Conservation (phyloP, 2,797 vertebrate genomes). For the Euphonia xanthogaster region DNA sequence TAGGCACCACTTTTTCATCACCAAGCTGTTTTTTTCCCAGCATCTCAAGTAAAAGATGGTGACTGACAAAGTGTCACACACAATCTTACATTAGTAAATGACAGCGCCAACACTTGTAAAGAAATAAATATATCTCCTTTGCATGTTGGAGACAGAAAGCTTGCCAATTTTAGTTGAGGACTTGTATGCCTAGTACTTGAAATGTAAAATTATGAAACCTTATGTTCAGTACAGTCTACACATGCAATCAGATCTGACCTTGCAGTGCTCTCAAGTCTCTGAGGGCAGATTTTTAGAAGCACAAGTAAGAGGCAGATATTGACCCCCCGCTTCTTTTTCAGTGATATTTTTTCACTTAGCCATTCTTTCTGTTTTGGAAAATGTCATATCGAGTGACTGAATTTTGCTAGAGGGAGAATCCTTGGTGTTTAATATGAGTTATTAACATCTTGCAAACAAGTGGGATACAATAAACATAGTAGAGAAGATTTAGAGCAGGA, state of each 20-base stretch:
- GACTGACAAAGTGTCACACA: not conserved
- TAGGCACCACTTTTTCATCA: not conserved
- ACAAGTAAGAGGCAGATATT: not conserved
- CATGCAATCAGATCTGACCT: not conserved
- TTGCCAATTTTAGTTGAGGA: not conserved
- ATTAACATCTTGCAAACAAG: not conserved
- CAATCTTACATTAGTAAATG: not conserved
- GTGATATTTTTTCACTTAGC: not conserved
- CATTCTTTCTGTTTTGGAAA: not conserved
- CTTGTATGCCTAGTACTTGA: not conserved
- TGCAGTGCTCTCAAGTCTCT: not conserved
- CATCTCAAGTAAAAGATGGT: not conserved
- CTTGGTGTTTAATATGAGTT: not conserved
- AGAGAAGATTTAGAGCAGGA: not conserved
- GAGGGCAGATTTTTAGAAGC: not conserved
- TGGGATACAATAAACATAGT: not conserved
- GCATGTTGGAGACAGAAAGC: not conserved
- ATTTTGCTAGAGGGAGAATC: not conserved
- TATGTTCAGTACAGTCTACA: not conserved
- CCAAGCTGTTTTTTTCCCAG: not conserved
- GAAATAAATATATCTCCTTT: not conserved
- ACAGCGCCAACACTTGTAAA: not conserved
- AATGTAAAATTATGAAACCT: conserved; percentile 12
- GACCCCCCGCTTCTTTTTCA: not conserved
- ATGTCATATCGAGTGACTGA: not conserved